A percentile compares a stretch with the other conserved stretches of the same genome.
These are phyloP conservation scores for Myanophis thanlyinensis DNA, from an alignment of 2,113 vertebrate genomes.

Conservation along the genomic window DNA sequence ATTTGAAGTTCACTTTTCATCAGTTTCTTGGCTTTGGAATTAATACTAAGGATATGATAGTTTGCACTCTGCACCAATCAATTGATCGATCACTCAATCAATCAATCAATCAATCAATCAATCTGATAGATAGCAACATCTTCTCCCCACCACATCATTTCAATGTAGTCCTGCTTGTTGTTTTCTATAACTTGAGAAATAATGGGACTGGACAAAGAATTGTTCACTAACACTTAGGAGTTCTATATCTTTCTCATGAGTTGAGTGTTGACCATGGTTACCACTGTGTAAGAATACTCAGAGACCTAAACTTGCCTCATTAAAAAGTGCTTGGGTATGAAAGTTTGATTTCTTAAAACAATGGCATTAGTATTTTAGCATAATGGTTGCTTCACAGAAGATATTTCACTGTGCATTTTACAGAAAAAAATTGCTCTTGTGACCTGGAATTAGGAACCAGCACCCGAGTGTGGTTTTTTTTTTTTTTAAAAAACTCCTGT, in stretches of 20 bases:
- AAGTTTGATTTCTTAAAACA: background rate
- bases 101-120: background rate
- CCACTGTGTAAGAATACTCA: background rate
- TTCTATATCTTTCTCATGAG: background rate
- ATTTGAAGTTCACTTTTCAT: background rate
- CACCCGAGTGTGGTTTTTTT: background rate
- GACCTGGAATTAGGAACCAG: background rate
- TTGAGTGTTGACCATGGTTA: background rate
- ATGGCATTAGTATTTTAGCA: background rate
- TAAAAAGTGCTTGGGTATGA: background rate
- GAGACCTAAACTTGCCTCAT: background rate
- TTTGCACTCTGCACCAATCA: background rate
- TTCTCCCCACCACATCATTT: background rate
- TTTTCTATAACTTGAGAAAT: background rate
- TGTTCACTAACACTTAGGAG: conserved; percentile 12
- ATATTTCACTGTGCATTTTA: background rate
- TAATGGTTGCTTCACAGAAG: background rate
- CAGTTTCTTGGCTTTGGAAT: background rate
- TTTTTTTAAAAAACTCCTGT: background rate
- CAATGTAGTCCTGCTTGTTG: background rate
- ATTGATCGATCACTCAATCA: background rate
- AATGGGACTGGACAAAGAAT: conserved; percentile 24
- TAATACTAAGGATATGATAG: background rate
- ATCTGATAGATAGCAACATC: background rate
- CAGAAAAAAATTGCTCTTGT: background rate